phyloP scores from a whole-genome alignment of 2,113 vertebrate genomes.

The Chelonoidis abingdonii region DNA sequence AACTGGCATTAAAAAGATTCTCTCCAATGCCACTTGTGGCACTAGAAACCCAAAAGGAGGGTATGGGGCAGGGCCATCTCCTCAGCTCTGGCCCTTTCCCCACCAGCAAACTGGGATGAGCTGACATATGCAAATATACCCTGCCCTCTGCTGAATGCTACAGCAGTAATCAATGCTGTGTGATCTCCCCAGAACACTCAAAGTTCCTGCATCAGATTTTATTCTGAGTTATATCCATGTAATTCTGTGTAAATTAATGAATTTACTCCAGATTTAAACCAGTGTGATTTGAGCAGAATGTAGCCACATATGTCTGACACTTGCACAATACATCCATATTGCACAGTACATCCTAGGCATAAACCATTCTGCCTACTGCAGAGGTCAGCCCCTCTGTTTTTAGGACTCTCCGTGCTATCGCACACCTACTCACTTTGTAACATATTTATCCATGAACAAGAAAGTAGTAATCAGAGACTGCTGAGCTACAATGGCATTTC shows the following conservation, averaged over 20 bases:
- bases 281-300: not conserved
- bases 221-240: not conserved
- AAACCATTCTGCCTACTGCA: not conserved
- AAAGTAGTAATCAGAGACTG: not conserved
- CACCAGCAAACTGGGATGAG: not conserved
- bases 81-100: not conserved
- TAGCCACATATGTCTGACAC: not conserved
- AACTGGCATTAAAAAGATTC: not conserved
- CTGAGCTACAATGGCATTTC: not conserved
- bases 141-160: not conserved
- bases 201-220: not conserved
- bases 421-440: not conserved
- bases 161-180: not conserved
- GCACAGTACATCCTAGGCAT: not conserved
- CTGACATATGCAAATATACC: not conserved
- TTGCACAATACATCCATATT: not conserved
- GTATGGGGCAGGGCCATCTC: not conserved
- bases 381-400: not conserved
- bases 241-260: not conserved
- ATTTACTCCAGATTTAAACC: not conserved
- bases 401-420: not conserved
- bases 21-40: rapidly evolving
- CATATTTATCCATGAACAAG: not conserved
- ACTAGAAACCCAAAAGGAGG: not conserved
- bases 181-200: not conserved